Conservation (phyloP, 2,113 vertebrate genomes). For the Salvelinus sp. region DNA sequence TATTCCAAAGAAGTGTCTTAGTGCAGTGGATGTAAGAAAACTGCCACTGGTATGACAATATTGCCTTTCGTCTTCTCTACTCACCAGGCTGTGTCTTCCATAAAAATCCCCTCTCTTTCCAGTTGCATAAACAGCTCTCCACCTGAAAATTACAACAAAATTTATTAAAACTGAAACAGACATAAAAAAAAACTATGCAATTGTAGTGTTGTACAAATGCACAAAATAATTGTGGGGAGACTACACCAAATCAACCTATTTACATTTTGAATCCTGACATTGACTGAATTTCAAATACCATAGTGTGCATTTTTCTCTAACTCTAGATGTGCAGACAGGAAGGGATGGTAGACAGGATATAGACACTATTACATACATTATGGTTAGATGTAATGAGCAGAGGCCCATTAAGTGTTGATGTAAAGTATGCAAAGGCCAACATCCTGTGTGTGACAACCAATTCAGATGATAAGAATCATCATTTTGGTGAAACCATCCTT, state of each 20-base stretch:
- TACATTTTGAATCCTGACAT: too few species aligned
- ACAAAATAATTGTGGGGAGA: background rate
- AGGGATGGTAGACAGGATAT: too few species aligned
- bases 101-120: constrained; percentile 98
- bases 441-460: background rate
- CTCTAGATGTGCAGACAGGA: too few species aligned
- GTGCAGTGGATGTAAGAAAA: background rate
- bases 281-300: too few species aligned
- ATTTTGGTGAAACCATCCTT: background rate
- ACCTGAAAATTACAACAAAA: constrained; percentile 68
- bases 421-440: background rate
- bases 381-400: too few species aligned
- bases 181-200: background rate
- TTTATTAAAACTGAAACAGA: background rate
- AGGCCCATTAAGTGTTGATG: background rate
- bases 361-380: too few species aligned
- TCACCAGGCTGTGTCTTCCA: constrained; percentile 99
- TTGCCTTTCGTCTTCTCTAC: constrained; percentile 29
- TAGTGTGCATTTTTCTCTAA: too few species aligned
- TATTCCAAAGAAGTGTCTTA: too few species aligned
- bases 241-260: background rate
- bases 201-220: background rate
- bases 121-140: constrained; percentile 74
- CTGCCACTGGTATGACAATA: background rate
- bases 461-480: background rate